Evolutionary conservation across 64 coral and sea anemone genomes (phyloP), one percentile per base, ranked within the genome.

Genomic region (Porites australiensis): DNA sequence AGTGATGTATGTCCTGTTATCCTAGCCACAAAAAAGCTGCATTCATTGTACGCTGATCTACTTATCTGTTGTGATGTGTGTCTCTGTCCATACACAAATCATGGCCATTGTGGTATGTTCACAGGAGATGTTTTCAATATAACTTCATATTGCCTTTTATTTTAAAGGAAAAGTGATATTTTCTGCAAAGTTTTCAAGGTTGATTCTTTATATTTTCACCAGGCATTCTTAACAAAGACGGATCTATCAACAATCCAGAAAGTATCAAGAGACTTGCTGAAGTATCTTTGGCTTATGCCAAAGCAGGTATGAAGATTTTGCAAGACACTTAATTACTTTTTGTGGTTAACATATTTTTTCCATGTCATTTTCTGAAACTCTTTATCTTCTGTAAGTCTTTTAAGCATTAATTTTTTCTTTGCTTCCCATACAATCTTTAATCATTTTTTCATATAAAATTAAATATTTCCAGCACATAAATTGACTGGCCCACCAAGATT

Each of bases 11-110:
- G 75, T 1, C 97, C 97, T 47, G 92, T 79, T 45, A 91, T 99
- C 64, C 46, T 94, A 43, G 97, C 87, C 50, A 95, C 93, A 52
- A 93, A 94, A 43, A 94, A 96, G 75, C 64, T 99, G 22, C 63
- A 53, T 77, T n/a, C 59, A n/a, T n/a, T 94, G 22, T 99, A 91
- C 74, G 91, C 97, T 79, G 86, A 88, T 13, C 77, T 99, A 20
- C 88, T 99, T 15, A 71, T 99, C 11, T 90, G 86, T 27, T 99
- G 97, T 86, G 97, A 99, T 89, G 97, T 99, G 50, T 99, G 97
- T 50, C 46, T 99, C n/a, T 99, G 97, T 91, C 91, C 97, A 57
- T 99, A 91, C 64, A 96, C 97, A 74, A 88, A 86, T 52, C 97
- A 99, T 89, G 97, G 97, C 18, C 97, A 99, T 49, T 99, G 97